These are phyloP conservation scores for Kryptolebias ocellatus DNA, from an alignment of 2,797 vertebrate species.

Conservation along the genomic window DNA sequence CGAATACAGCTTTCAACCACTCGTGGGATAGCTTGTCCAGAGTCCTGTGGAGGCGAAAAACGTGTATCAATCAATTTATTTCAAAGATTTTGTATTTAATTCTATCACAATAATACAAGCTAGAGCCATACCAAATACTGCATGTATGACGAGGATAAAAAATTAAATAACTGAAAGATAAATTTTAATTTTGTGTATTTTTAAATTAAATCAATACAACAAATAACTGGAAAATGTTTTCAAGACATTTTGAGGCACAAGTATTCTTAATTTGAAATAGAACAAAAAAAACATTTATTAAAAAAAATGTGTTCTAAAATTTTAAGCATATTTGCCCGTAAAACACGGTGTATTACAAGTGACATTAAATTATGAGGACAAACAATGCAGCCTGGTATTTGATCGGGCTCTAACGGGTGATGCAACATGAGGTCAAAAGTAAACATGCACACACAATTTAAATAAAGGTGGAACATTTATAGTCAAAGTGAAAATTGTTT, in stretches of 20 bases:
- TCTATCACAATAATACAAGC: background rate
- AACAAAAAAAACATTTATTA: background rate
- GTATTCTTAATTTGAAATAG: background rate
- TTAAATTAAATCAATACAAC: no score
- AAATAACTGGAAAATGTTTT: no score
- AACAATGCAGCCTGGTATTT: background rate
- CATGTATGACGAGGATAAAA: background rate
- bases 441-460: conserved; percentile 44
- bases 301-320: background rate
- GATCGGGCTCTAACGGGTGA: conserved; percentile 22
- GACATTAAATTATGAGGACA: background rate
- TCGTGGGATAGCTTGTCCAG: conserved; percentile 93
- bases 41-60: conserved; percentile 84
- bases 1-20: conserved; percentile 98
- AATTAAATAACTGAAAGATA: background rate
- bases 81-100: conserved; percentile 5
- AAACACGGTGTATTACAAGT: no score
- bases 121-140: conserved; percentile 35
- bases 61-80: conserved; percentile 21
- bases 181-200: no score
- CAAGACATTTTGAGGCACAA: no score
- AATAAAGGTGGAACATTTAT: conserved; percentile 10
- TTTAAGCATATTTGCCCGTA: background rate
- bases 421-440: background rate
- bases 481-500: conserved; percentile 7